Percentiles rank a stretch among this genome's conserved stretches.
Evolutionary conservation across 2,113 vertebrate species (phyloP).

Genomic region (Ginglymostoma cirratum): DNA sequence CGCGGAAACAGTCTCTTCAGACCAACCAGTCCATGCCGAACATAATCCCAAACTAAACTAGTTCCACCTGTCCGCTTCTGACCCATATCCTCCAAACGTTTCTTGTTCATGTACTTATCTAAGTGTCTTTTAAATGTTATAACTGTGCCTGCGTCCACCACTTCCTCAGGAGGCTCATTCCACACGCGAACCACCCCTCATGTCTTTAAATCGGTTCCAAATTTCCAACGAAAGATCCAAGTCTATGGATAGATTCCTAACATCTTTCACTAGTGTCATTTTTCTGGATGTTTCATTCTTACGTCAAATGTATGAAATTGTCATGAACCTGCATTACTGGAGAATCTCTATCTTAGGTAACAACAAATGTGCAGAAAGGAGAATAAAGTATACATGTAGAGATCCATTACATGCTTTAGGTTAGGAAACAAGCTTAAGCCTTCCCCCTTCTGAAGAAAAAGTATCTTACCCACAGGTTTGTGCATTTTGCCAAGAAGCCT

Average conservation of each 20-base stretch:
- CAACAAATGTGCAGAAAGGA: background rate
- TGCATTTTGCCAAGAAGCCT: constrained; percentile 19
- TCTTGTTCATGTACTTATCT: too few species aligned
- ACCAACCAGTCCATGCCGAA: too few species aligned
- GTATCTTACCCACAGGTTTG: constrained; percentile 19
- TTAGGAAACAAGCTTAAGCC: background rate
- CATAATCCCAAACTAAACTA: too few species aligned
- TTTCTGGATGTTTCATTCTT: background rate
- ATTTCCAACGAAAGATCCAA: background rate
- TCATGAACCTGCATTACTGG: background rate
- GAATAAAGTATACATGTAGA: background rate
- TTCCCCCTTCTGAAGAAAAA: background rate
- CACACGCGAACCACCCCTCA: too few species aligned
- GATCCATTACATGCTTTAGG: background rate
- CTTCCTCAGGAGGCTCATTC: too few species aligned
- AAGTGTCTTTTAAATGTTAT: too few species aligned
- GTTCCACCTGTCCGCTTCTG: too few species aligned
- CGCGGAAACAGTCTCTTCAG: too few species aligned
- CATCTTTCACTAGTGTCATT: too few species aligned
- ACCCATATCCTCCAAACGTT: too few species aligned
- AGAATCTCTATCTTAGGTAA: background rate
- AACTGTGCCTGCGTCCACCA: too few species aligned
- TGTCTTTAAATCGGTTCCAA: background rate
- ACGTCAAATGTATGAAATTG: background rate
- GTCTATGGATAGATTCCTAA: background rate